A percentile compares a stretch with the other conserved stretches of the same genome.
Evolutionary conservation across 2,113 vertebrate genomes (phyloP).

Genomic region (Cyphomyrus discorhynchus): DNA sequence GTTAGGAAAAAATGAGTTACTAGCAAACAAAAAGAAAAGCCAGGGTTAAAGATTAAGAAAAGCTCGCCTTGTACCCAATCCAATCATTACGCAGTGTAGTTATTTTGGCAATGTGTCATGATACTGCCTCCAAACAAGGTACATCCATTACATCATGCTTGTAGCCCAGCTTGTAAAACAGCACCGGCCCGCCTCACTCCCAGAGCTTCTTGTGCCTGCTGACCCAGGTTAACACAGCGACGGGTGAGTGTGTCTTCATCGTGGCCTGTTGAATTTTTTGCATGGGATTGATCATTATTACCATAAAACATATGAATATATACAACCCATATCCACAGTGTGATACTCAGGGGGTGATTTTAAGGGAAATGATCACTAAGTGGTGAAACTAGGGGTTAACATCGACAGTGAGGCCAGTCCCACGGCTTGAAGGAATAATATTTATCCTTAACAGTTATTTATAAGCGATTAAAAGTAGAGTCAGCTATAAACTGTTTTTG

Average conservation of each 20-base stretch:
- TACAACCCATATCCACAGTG: background rate
- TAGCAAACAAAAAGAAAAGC: background rate
- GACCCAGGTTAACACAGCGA: background rate
- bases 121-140: constrained; percentile 17
- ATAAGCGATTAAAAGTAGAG: background rate
- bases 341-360: background rate
- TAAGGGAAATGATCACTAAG: background rate
- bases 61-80: constrained; percentile 7
- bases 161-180: constrained; percentile 6
- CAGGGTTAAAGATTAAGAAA: background rate
- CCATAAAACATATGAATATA: background rate
- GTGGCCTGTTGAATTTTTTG: constrained; percentile 8
- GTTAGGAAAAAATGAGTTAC: constrained; percentile 15
- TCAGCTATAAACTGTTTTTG: background rate
- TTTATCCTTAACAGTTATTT: background rate
- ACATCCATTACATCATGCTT: constrained; percentile 16
- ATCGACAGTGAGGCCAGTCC: background rate
- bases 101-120: constrained; percentile 10
- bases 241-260: background rate
- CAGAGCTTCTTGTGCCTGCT: background rate
- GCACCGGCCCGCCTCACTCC: background rate
- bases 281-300: constrained; percentile 17
- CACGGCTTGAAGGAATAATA: background rate
- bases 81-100: constrained; percentile 21
- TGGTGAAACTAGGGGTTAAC: background rate